Evolutionary conservation across 1,140 invertebrate genomes (phyloP), one percentile per base, ranked within the genome.

Genomic region (Drosophila orena): DNA sequence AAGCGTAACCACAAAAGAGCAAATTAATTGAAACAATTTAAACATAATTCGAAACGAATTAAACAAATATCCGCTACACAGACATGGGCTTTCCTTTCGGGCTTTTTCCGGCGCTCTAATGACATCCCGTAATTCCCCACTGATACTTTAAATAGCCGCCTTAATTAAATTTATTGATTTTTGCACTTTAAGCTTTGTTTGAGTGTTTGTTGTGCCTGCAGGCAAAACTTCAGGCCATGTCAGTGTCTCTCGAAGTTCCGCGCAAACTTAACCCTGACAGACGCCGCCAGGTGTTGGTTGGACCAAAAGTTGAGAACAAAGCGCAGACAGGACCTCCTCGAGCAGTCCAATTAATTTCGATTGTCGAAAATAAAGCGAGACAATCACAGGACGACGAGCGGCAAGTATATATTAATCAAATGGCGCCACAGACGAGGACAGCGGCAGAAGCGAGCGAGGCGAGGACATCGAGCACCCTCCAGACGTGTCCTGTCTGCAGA

Each of bases 371-470:
- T 66, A 79, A 81, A 69, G 53, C 24, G 74, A 72, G 61, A 73
- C 70, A 70, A 70, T 49, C 64, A 70, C 50, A 46, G 52, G 22
- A 52, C 47, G 71, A 71, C 59, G 42, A 56, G 46, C 27, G 27
- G 44, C n/a, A 30, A 37, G 53, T 61, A 57, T 56, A 64, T 80
- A 83, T 79, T 77, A 76, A 86, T 88, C 83, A 83, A 89, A 83
- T 66, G 83, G 64, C 81, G 62, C 44, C 73, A 62, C 47, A 38
- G 59, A 44, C 62, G 35, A 34, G 35, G 59, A 50, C 60, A 64
- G 46, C 14, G 47, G n/a, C 22, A 12, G 40, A 22, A 30, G 14
- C 34, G 58, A n/a, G 35, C 7, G 34, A 38, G 34, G 17, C 42
- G 24, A 61, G 42, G 59, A 56, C 50, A 55, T 61, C 53, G 57